Conservation (phyloP, 2,888 invertebrate species). For the Pardosa pseudoannulata region DNA sequence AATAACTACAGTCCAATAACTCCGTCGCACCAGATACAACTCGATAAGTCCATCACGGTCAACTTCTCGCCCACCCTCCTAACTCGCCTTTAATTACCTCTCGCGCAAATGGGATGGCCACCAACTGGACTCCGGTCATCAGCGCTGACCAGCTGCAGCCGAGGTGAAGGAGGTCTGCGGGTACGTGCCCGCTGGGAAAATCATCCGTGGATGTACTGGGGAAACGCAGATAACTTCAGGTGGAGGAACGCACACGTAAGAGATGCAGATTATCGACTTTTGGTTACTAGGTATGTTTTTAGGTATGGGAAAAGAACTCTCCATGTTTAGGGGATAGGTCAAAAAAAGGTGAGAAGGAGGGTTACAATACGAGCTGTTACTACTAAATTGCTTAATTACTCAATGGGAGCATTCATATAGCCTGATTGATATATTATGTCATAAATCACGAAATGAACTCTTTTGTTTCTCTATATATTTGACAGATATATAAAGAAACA, state of each 20-base stretch:
- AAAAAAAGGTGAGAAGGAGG: too few species aligned
- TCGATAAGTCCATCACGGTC: slow-evolving; percentile 14
- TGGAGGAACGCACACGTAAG: background rate
- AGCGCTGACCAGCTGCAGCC: background rate
- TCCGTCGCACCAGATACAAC: slow-evolving; percentile 48
- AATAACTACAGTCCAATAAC: slow-evolving; percentile 71
- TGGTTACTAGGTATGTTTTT: too few species aligned
- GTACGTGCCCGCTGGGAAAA: background rate
- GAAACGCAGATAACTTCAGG: background rate
- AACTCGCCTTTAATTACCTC: slow-evolving; percentile 67
- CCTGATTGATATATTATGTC: too few species aligned
- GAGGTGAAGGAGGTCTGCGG: background rate
- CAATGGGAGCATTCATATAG: too few species aligned
- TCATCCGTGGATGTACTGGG: background rate
- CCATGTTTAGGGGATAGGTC: too few species aligned
- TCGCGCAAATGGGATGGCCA: slow-evolving; percentile 56
- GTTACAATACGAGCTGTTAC: too few species aligned
- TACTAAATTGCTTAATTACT: too few species aligned
- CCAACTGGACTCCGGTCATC: slow-evolving; percentile 6
- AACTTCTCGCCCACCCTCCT: slow-evolving; percentile 1
- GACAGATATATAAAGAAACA: too few species aligned
- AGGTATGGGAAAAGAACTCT: too few species aligned
- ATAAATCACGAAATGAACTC: too few species aligned
- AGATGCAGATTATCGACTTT: too few species aligned
- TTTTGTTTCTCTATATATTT: too few species aligned